Base-by-base conservation (phyloP, 2,113 vertebrate species). In the Myiozetetes cayanensis region DNA sequence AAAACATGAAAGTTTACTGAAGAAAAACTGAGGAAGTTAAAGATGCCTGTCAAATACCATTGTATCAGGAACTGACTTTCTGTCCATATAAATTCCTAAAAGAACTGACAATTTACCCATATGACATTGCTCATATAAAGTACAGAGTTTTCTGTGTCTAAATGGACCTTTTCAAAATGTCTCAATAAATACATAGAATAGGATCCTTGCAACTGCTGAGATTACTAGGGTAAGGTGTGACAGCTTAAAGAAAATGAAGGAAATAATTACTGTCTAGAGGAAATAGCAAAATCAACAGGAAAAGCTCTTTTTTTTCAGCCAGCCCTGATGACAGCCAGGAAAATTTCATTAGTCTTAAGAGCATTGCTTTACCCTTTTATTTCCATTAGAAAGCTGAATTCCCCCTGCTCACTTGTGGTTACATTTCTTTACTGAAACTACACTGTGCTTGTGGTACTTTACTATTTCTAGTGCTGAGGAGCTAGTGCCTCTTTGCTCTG, bases 271-370 rank as follows among this genome's bases (percentile, higher is more conserved):
- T 67, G 37, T 52, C 31, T 89, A 52, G 68, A 96, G 84, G 73
- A 94, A 95, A 92, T 19, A 81, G 68, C 58, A 94, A 94, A 94
- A 93, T 92, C 73, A 84, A 92, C 89, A 91, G 93, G 93, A 95
- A 94, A 92, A 80, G 21, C 75, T 31, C 55, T 21, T 25, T 59
- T 59, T 49, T 49, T 25, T 12, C 63, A 77, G 49, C 1, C n/a
- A 94, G 47, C 39, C 52, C 70, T 85, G 80, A 89, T 78, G 93
- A 96, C 80, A 95, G 78, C 78, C 44, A 84, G 76, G 76, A 92
- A 90, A 89, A 94, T 92, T 93, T 96, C 85, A 90, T 92, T 86
- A 90, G 73, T 56, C 65, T 96, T 94, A 89, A 93, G 92, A 93
- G 86, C 59, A 90, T 86, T 95, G 43, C 65, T 95, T 84, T 88